These are phyloP conservation scores for Miichthys miiuy DNA, from an alignment of 2,797 vertebrate species.

Conservation along the genomic window DNA sequence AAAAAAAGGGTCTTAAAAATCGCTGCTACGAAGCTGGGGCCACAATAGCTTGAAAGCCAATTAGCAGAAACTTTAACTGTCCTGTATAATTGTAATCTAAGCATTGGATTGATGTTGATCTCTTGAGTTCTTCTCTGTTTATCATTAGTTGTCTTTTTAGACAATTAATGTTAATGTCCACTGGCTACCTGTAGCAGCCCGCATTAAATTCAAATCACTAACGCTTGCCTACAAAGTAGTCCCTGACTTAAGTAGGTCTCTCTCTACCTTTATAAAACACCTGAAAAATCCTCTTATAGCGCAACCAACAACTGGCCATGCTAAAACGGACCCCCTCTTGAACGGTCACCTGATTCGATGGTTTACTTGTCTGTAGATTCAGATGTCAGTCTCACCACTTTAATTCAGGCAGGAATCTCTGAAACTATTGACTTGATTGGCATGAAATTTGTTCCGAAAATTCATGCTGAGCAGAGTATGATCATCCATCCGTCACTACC, in stretches of 20 bases:
- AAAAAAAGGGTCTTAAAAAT: slow-evolving; percentile 8
- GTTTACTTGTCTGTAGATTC: not conserved
- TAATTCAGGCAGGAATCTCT: not conserved
- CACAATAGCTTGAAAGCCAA: not conserved
- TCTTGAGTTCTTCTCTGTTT: not conserved
- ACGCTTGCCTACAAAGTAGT: no score
- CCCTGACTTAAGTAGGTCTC: no score
- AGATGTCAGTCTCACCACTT: not conserved
- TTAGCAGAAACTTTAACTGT: not conserved
- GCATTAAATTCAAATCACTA: no score
- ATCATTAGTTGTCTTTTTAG: not conserved
- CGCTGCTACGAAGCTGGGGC: not conserved
- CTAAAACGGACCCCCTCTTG: no score
- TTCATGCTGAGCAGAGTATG: not conserved
- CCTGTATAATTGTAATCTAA: not conserved
- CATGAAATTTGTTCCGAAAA: not conserved
- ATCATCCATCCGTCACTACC: not conserved
- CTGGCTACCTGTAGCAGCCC: no score
- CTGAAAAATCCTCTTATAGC: no score
- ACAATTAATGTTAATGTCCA: no score
- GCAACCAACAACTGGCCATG: no score
- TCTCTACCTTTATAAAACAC: no score
- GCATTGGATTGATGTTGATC: not conserved
- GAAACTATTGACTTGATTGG: not conserved
- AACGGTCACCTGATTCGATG: no score